These are phyloP conservation scores for Hydrochoerus hydrochaeris DNA, from an alignment of 2,113 vertebrate species.

Conservation along the genomic window DNA sequence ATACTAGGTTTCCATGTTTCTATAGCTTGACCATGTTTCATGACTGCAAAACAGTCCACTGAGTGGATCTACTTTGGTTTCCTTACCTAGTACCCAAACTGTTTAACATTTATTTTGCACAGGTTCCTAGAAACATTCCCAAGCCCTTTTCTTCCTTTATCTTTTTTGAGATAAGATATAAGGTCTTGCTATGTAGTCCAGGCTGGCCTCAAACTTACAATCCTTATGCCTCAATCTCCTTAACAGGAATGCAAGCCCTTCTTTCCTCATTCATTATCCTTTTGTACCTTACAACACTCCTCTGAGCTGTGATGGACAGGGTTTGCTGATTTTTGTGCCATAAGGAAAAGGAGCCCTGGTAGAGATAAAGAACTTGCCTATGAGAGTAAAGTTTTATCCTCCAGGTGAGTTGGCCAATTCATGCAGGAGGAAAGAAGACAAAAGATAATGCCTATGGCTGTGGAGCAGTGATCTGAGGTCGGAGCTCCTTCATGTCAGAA, in stretches of 20 bases:
- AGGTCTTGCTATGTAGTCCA: not conserved
- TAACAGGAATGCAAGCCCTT: not conserved
- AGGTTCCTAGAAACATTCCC: not conserved
- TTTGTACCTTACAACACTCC: not conserved
- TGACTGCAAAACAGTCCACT: not conserved
- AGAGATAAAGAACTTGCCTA: not conserved
- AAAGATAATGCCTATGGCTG: not conserved
- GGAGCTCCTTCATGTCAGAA: not conserved
- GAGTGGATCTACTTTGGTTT: not conserved
- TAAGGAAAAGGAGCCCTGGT: not conserved
- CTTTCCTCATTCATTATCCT: not conserved
- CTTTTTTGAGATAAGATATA: not conserved
- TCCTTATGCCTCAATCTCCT: not conserved
- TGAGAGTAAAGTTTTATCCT: not conserved
- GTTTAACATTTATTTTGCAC: conserved; percentile 19
- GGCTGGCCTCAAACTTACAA: not conserved
- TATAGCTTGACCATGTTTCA: not conserved
- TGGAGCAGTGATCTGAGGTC: not conserved
- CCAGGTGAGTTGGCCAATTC: not conserved
- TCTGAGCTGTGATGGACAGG: not conserved
- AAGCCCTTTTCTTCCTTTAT: not conserved
- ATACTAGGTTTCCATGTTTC: not conserved
- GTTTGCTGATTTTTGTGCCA: not conserved
- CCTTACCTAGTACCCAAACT: conserved; percentile 11
- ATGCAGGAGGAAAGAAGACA: not conserved